phyloP scores from a whole-genome alignment of 2,888 invertebrate genomes.

The Nowickia ferox region DNA sequence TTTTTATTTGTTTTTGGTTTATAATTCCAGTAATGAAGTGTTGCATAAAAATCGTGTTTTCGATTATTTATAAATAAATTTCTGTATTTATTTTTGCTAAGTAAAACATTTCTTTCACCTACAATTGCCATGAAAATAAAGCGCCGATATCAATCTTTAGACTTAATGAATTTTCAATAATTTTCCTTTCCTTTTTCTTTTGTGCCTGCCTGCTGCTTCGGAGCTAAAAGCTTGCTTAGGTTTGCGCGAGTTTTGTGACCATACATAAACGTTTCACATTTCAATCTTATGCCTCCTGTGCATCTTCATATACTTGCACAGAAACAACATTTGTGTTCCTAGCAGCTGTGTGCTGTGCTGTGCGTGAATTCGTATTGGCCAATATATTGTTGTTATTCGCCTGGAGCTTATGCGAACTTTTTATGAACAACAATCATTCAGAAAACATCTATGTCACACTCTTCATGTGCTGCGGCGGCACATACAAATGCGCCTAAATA shows the following conservation, averaged over 20 bases:
- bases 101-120: conserved; percentile 60
- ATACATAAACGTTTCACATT: conserved; percentile 20
- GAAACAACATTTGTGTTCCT: conserved; percentile 6
- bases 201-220: background rate
- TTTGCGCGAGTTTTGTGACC: conserved; percentile 50
- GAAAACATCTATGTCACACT: conserved; percentile 65
- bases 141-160: conserved; percentile 35
- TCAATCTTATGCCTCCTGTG: background rate
- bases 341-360: background rate
- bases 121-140: conserved; percentile 49
- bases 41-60: conserved; percentile 68
- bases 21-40: conserved; percentile 34
- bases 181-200: conserved; percentile 48
- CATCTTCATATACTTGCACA: background rate
- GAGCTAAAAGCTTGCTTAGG: conserved; percentile 1
- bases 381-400: conserved; percentile 42
- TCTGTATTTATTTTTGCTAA: conserved; percentile 23
- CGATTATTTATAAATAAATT: conserved; percentile 44
- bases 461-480: background rate
- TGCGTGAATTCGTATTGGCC: conserved; percentile 22
- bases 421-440: conserved; percentile 66
- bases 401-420: conserved; percentile 50
- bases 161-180: conserved; percentile 52
- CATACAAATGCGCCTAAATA: conserved; percentile 20
- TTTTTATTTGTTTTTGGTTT: background rate